Percentiles rank a stretch among this genome's conserved stretches.
Conservation (phyloP, 2,888 invertebrate genomes). For the Dugesia japonica region DNA sequence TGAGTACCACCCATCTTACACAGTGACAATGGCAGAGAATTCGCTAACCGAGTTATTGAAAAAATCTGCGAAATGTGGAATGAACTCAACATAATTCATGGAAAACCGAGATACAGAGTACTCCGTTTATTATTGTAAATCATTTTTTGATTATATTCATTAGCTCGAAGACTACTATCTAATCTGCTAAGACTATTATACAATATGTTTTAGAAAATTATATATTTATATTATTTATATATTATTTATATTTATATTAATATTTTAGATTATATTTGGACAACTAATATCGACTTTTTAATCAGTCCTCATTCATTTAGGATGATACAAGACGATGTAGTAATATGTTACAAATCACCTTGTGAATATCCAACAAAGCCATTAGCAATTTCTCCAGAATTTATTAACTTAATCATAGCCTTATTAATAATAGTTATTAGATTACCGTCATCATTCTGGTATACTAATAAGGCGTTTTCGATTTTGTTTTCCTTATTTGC, state of each 20-base stretch:
- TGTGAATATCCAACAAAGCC: not conserved
- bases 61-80: not conserved
- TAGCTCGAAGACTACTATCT: too few species aligned
- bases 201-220: too few species aligned
- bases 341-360: not conserved
- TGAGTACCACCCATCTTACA: not conserved
- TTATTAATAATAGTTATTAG: conserved; percentile 24
- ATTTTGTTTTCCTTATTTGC: conserved; percentile 25
- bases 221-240: too few species aligned
- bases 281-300: conserved; percentile 25
- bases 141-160: too few species aligned
- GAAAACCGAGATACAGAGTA: not conserved
- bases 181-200: too few species aligned
- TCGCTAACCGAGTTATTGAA: not conserved
- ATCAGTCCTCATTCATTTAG: not conserved
- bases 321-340: not conserved
- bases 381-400: conserved; percentile 26
- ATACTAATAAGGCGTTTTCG: conserved; percentile 30
- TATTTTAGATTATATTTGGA: conserved; percentile 32
- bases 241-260: too few species aligned
- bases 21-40: conserved; percentile 20
- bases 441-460: conserved; percentile 31
- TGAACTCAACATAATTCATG: not conserved
- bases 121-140: too few species aligned
- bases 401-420: conserved; percentile 25